These are phyloP conservation scores for Hypotaenidia okinawae DNA, from an alignment of 2,797 vertebrate species.

Conservation along the genomic window DNA sequence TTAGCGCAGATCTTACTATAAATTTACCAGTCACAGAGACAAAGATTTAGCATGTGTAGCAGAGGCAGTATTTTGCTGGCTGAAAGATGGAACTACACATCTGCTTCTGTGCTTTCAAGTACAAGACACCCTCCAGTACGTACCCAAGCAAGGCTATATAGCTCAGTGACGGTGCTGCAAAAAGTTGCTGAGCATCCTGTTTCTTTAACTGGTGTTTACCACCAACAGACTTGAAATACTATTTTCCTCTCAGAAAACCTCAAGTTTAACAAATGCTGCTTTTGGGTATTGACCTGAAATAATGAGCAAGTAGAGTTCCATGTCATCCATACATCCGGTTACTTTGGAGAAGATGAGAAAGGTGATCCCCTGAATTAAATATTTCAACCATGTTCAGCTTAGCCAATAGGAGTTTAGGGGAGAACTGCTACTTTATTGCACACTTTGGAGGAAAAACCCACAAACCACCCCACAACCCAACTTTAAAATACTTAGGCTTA, in stretches of 20 bases:
- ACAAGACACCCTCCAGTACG: background rate
- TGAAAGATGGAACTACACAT: background rate
- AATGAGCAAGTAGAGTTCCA: background rate
- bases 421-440: background rate
- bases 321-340: background rate
- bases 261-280: slow-evolving; percentile 24
- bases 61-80: background rate
- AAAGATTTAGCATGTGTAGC: background rate
- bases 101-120: background rate
- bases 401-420: background rate
- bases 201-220: slow-evolving; percentile 28
- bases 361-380: background rate
- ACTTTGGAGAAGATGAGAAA: background rate
- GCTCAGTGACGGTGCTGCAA: background rate
- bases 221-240: slow-evolving; percentile 23
- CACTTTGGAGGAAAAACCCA: background rate
- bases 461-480: accelerated
- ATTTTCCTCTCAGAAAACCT: slow-evolving; percentile 14
- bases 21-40: background rate
- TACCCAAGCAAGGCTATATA: slow-evolving; percentile 4
- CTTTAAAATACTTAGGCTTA: background rate
- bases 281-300: background rate
- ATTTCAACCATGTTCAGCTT: background rate
- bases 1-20: background rate
- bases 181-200: background rate